Percentiles rank a stretch among this genome's conserved stretches.
These are phyloP conservation scores for Spilarctia lutea DNA, from an alignment of 2,888 invertebrate genomes.

Conservation along the genomic window DNA sequence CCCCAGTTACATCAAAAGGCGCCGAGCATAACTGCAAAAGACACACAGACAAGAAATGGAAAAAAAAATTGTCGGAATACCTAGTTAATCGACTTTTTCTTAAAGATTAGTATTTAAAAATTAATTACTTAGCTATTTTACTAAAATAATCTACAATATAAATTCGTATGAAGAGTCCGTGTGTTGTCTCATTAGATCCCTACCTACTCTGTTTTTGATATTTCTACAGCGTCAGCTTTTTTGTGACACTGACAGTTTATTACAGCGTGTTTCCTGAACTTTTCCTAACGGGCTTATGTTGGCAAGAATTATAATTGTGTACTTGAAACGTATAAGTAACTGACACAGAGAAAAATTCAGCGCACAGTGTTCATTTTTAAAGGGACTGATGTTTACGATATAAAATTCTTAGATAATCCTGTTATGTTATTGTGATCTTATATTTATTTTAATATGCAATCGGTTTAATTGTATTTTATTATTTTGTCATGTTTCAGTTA, in stretches of 20 bases:
- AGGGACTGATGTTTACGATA: neutral
- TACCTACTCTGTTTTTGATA: neutral
- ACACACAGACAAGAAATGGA: too few species aligned
- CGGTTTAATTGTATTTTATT: neutral
- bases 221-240: neutral
- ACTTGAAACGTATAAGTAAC: slow-evolving; percentile 3
- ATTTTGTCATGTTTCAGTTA: neutral
- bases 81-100: too few species aligned
- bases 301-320: slow-evolving; percentile 20
- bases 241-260: neutral
- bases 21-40: too few species aligned
- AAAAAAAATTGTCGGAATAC: too few species aligned
- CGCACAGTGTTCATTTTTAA: neutral
- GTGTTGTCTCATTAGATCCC: neutral
- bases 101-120: too few species aligned
- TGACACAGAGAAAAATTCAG: slow-evolving; percentile 12
- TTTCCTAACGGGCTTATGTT: slow-evolving; percentile 3
- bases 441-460: too few species aligned
- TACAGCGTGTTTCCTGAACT: neutral
- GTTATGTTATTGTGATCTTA: too few species aligned
- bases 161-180: neutral
- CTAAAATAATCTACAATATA: neutral
- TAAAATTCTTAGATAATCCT: neutral
- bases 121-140: neutral
- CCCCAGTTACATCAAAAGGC: too few species aligned